Evolutionary conservation across 2,113 vertebrate species (phyloP).

Genomic region (Tursiops truncatus): DNA sequence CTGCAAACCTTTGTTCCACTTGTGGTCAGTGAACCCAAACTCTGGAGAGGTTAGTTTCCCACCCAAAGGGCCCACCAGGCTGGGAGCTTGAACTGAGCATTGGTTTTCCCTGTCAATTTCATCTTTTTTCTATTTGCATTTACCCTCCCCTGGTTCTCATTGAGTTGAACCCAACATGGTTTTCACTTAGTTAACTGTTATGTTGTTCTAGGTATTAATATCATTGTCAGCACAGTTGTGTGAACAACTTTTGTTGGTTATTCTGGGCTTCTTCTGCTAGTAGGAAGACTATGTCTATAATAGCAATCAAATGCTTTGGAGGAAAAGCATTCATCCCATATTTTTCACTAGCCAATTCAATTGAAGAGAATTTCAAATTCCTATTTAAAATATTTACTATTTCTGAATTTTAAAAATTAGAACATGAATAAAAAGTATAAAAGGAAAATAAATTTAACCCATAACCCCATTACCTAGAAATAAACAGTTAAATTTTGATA

Average conservation of each 20-base stretch:
- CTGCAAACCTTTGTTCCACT: constrained; percentile 61
- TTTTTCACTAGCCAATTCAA: constrained; percentile 35
- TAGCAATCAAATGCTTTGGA: constrained; percentile 53
- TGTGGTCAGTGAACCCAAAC: constrained; percentile 61
- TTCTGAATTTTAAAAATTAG: not conserved
- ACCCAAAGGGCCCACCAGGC: constrained; percentile 69
- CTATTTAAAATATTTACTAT: not conserved
- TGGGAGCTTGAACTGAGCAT: constrained; percentile 19
- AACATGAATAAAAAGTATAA: not conserved
- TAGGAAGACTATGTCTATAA: constrained; percentile 40
- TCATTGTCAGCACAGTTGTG: constrained; percentile 76
- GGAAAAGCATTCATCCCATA: constrained; percentile 14
- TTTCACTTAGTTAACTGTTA: constrained; percentile 67
- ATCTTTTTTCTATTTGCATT: constrained; percentile 71
- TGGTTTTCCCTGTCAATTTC: constrained; percentile 59
- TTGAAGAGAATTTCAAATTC: constrained; percentile 10
- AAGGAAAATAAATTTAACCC: not conserved
- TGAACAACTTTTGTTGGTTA: constrained; percentile 75
- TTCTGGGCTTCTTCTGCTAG: constrained; percentile 54
- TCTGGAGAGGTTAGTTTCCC: constrained; percentile 57
- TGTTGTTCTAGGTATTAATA: constrained; percentile 77
- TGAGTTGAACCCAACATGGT: constrained; percentile 61
- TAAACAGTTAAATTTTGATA: not conserved
- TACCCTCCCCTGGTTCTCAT: constrained; percentile 46
- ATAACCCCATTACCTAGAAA: not conserved